Evolutionary conservation across 2,113 vertebrate species (phyloP), one percentile per base, ranked within the genome.

Genomic region (Peromyscus leucopus): DNA sequence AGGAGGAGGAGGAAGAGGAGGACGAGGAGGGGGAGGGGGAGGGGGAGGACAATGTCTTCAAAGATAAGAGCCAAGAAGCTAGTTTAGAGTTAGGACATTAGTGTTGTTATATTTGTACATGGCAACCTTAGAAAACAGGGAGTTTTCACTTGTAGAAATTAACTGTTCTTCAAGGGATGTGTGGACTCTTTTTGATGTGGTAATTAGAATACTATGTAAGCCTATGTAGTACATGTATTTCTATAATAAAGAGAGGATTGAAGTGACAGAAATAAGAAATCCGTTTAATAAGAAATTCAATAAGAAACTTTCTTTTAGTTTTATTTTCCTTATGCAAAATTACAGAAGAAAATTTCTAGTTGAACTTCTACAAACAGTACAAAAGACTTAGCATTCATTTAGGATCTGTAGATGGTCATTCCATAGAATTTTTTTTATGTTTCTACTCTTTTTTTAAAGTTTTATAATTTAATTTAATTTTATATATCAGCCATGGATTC

Each of bases 121-220:
- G 33, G 82, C 12, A 94, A 31, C 5, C 12, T 26, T 28, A 4
- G 46, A 46, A 91, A 96, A 61, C 69, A 13, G 1, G 48, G 75
- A 46, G 61, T 1, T 89, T 48, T 12, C 76, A 5, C 26, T 78
- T 76, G 1, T 12, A 84, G 33, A 17, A 24, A 31, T 76, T 92
- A 88, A 26, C 0, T 55, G 48, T 72, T 80, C 36, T 92, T 59
- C 2, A 65, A 8, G 10, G 6, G 21, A 71, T n/a, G 59, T 94
- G 72, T 46, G 1, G 46, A 26, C 83, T 61, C 15, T 16, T 36
- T 33, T 11, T 57, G n/a, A 84, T 21, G 8, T 90, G 48, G 0
- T 89, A 75, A 78, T 63, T 79, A 78, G 48, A 88, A 88, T 80
- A 94, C 65, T 42, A 48, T 57, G 13, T 26, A 59, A 94, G 67